Percentiles rank a stretch among this genome's conserved stretches.
These are phyloP conservation scores for Meteorus sp. DNA, from an alignment of 1,140 invertebrate species.

Conservation along the genomic window DNA sequence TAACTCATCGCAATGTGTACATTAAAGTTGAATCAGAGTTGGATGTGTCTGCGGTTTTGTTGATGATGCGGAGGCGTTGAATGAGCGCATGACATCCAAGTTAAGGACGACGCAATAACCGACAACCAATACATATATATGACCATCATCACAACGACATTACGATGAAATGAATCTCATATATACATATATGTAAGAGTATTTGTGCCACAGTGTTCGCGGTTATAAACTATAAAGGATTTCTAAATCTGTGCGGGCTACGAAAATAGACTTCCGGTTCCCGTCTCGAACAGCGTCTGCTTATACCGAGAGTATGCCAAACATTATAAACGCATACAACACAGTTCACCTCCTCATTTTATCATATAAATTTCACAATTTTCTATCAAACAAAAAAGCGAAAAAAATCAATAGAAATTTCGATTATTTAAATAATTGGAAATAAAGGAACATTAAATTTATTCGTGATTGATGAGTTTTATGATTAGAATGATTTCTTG, in stretches of 20 bases:
- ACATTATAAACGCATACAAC: no score
- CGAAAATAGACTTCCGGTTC: constrained; percentile 61
- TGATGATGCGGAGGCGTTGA: background rate
- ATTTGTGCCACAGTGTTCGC: constrained; percentile 23
- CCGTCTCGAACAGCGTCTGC: constrained; percentile 52
- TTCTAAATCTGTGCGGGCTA: constrained; percentile 55
- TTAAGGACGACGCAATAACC: constrained; percentile 5
- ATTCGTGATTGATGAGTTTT: no score
- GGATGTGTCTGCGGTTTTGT: background rate
- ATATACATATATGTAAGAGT: no score
- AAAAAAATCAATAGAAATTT: no score
- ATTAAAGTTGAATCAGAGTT: background rate
- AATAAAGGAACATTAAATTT: no score
- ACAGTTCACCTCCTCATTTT: no score
- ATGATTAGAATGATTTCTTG: no score
- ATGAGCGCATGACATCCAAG: constrained; percentile 4
- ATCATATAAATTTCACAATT: background rate
- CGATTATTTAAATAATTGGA: no score
- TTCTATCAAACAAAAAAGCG: no score
- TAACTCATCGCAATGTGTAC: no score
- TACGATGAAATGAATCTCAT: background rate
- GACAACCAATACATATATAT: no score
- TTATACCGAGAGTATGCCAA: constrained; percentile 41
- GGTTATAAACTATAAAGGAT: constrained; percentile 56
- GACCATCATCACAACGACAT: no score